Evolutionary conservation across 1,140 invertebrate genomes (phyloP).

Genomic region (Ostrea edulis): DNA sequence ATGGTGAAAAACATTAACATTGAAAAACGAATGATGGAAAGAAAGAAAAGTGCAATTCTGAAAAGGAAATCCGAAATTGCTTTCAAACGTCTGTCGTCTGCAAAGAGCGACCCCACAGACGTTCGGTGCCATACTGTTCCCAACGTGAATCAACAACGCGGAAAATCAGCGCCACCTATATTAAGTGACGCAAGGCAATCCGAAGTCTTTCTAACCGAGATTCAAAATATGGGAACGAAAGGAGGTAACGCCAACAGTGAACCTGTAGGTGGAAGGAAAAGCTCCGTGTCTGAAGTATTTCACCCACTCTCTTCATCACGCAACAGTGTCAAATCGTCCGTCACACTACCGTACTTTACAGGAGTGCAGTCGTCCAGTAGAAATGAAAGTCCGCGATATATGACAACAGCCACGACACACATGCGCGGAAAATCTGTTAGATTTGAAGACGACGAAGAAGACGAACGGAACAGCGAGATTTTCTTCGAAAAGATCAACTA

Average conservation of each 20-base stretch:
- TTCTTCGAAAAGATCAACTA: not conserved
- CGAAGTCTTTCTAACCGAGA: not conserved
- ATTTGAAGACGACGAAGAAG: conserved; percentile 35
- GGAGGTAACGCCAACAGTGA: not conserved
- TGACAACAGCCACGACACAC: not conserved
- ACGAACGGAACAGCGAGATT: not conserved
- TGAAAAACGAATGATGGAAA: conserved; percentile 63
- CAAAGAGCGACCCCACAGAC: not conserved
- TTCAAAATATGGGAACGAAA: conserved; percentile 10
- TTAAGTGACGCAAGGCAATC: not conserved
- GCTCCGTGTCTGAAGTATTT: not conserved
- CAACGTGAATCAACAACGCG: not conserved
- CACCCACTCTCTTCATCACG: not conserved
- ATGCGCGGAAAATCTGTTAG: conserved; percentile 40
- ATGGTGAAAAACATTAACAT: conserved; percentile 60
- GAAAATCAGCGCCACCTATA: conserved; percentile 42
- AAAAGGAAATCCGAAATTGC: conserved; percentile 50
- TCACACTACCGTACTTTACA: conserved; percentile 23
- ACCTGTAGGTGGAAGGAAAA: not conserved
- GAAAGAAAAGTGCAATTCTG: conserved; percentile 50
- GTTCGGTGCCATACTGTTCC: not conserved
- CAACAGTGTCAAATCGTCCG: not conserved
- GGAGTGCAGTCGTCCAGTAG: not conserved
- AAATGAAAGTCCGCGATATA: not conserved
- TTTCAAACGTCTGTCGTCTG: conserved; percentile 23